phyloP scores from a whole-genome alignment of 2,113 vertebrate genomes.

The Meleagris gallopavo region DNA sequence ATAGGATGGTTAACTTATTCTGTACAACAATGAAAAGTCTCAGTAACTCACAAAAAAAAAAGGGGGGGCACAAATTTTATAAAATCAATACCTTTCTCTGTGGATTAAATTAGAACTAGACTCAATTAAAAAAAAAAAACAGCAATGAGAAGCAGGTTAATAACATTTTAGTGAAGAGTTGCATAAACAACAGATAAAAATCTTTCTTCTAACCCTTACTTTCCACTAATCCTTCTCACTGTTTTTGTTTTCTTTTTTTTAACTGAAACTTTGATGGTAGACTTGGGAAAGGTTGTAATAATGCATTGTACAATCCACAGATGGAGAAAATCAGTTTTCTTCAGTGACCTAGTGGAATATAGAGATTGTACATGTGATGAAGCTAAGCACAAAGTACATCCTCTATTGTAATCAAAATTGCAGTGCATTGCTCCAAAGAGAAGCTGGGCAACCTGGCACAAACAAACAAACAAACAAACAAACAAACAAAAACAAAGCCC shows the following conservation, averaged over 20 bases:
- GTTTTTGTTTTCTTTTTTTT: too few species aligned
- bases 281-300: background rate
- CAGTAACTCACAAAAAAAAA: constrained; percentile 1
- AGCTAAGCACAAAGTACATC: background rate
- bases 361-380: background rate
- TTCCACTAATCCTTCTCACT: background rate
- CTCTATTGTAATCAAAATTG: background rate
- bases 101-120: constrained; percentile 59
- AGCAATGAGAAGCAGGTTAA: background rate
- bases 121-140: constrained; percentile 35
- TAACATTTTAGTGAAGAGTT: background rate
- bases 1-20: constrained; percentile 47
- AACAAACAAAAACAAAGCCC: background rate
- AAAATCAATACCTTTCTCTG: constrained; percentile 53
- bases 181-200: background rate
- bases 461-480: background rate
- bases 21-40: background rate
- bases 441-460: background rate
- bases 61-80: constrained; percentile 31
- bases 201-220: background rate
- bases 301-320: background rate
- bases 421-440: background rate
- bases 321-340: constrained; percentile 28
- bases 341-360: constrained; percentile 1
- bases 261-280: background rate